Percentiles rank a stretch among this genome's conserved stretches.
Evolutionary conservation across 2,888 invertebrate species (phyloP).

Genomic region (Gymnocheta viridis): DNA sequence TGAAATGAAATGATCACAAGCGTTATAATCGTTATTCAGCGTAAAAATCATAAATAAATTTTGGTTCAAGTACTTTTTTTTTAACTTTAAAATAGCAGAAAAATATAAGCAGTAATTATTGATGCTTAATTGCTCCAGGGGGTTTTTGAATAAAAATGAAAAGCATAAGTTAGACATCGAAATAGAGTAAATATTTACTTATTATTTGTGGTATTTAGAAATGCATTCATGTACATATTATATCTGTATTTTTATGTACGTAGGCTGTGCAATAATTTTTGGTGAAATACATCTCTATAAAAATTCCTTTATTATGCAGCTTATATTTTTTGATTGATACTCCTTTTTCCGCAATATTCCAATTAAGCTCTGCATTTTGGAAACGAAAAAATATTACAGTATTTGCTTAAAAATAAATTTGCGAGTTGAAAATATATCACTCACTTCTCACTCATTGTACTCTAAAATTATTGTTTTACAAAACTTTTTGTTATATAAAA

Average conservation of each 20-base stretch:
- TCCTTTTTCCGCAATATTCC: no score
- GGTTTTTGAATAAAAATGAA: not conserved
- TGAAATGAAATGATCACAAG: constrained; percentile 15
- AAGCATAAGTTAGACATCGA: not conserved
- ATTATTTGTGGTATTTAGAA: not conserved
- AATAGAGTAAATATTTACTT: not conserved
- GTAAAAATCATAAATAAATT: constrained; percentile 7
- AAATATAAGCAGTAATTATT: constrained; percentile 49
- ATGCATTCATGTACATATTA: not conserved
- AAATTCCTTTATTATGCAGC: no score
- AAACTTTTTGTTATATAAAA: no score
- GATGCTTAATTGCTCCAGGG: constrained; percentile 58
- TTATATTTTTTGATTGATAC: no score
- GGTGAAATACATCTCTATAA: not conserved
- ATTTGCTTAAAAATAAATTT: no score
- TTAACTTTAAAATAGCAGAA: not conserved
- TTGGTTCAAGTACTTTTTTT: constrained; percentile 8
- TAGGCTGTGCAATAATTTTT: not conserved
- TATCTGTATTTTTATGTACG: not conserved
- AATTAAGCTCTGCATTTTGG: no score
- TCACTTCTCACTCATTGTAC: no score
- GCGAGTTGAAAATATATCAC: no score
- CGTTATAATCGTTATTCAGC: constrained; percentile 11
- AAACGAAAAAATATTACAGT: no score
- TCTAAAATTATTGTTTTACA: no score